Percentiles rank a stretch among this genome's conserved stretches.
phyloP scores from a whole-genome alignment of 2,888 invertebrate genomes.

The Tipula confusa region DNA sequence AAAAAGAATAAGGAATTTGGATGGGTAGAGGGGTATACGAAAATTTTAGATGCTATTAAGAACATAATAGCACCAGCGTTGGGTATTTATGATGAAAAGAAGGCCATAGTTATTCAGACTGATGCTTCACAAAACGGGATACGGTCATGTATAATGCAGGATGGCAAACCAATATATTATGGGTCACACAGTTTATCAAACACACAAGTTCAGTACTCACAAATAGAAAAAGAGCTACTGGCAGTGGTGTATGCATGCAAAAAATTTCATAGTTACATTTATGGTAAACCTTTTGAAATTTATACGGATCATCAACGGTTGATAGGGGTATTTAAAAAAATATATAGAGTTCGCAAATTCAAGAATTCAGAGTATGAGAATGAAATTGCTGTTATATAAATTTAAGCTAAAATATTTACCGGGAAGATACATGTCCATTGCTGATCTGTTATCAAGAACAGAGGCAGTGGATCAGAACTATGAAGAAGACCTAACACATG shows the following conservation, averaged over 20 bases:
- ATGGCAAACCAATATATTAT: no score
- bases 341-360: no score
- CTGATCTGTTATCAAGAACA: no score
- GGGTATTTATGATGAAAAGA: not conserved
- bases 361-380: conserved; percentile 4
- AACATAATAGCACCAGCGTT: not conserved
- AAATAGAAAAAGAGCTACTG: not conserved
- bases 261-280: no score
- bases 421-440: no score
- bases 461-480: no score
- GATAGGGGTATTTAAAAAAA: not conserved
- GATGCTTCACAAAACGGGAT: not conserved
- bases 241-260: not conserved
- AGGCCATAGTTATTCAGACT: no score
- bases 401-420: not conserved
- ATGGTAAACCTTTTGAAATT: no score
- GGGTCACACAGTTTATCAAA: no score
- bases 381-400: not conserved
- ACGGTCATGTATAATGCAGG: not conserved
- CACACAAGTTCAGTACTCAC: conserved; percentile 13
- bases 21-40: not conserved
- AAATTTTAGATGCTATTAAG: not conserved
- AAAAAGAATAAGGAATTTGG: conserved; percentile 20
- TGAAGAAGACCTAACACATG: no score
- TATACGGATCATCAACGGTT: not conserved